A percentile compares a stretch with the other conserved stretches of the same genome.
phyloP scores from a whole-genome alignment of 1,140 invertebrate genomes.

The Drosophila aff. region DNA sequence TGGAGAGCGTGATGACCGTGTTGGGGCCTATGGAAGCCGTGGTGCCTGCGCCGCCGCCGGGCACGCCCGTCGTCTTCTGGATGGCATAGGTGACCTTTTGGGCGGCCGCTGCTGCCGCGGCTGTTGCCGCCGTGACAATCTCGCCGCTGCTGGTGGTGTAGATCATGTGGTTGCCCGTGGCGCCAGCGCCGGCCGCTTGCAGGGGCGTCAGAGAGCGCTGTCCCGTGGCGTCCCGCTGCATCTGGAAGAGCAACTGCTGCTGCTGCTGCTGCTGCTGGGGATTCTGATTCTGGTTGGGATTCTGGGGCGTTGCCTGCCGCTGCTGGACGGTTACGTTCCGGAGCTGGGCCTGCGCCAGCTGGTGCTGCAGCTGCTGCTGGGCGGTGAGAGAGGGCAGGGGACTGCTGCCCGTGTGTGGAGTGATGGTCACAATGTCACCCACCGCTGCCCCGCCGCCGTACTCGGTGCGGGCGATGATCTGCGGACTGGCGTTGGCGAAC shows the following conservation, averaged over 20 bases:
- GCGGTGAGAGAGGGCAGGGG: constrained; percentile 61
- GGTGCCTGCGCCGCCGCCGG: constrained; percentile 21
- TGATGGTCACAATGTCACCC: constrained; percentile 77
- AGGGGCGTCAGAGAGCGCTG: constrained; percentile 70
- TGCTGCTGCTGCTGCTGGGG: constrained; percentile 63
- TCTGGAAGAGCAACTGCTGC: constrained; percentile 70
- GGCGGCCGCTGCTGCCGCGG: constrained; percentile 53
- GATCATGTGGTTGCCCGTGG: constrained; percentile 75
- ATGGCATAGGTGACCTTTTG: constrained; percentile 78
- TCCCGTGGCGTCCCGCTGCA: constrained; percentile 69
- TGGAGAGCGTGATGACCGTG: constrained; percentile 79
- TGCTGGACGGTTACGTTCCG: constrained; percentile 80
- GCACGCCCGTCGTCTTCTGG: constrained; percentile 56
- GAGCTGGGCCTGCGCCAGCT: constrained; percentile 74
- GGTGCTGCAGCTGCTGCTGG: constrained; percentile 75
- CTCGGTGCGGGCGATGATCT: constrained; percentile 65
- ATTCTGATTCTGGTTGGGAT: constrained; percentile 56
- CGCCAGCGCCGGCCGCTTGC: constrained; percentile 59
- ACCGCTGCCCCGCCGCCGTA: constrained; percentile 66
- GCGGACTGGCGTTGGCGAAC: constrained; percentile 53
- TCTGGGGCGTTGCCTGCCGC: constrained; percentile 63
- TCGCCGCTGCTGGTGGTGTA: constrained; percentile 78
- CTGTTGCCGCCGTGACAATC: constrained; percentile 54
- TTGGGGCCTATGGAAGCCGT: constrained; percentile 70
- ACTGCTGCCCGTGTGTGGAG: constrained; percentile 65